Evolutionary conservation across 2,797 vertebrate genomes (phyloP), one percentile per base, ranked within the genome.

Genomic region (Leptoclinus maculatus): DNA sequence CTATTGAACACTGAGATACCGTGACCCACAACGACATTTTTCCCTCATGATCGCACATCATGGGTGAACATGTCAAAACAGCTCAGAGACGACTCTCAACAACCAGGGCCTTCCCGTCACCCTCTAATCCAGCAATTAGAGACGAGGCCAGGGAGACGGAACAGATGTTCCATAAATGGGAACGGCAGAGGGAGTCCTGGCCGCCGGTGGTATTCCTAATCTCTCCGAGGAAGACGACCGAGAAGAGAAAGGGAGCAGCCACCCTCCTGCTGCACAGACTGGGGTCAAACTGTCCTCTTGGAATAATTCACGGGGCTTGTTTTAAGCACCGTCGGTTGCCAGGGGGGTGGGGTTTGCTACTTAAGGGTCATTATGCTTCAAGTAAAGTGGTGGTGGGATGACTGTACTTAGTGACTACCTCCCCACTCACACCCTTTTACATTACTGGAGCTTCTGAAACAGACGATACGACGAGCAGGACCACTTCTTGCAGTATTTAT

Each of bases 151-250:
- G 80, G 25, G 91, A 88, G 83, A 89, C 45, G 87, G 83, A 92
- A 88, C 91, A 89, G 87, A 91, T 93, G 89, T 83, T 84, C 89
- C 91, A 86, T 92, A 91, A 91, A 91, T 91, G 89, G 90, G 82
- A 88, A 91, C 71, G 79, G 79, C 79, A 84, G 80, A 83, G 76
- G 83, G 67, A 87, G 76, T 76, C 84, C 86, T 83, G 86, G 82
- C 78, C 60, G 41, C 43, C 16, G 32, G 66, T 66, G 82, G 82
- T 84, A 67, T 81, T 87, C 86, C 72, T 87, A 82, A 88, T 89
- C 83, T 87, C 79, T 79, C 73, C 47, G 1, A 84, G 84, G 81
- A 85, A 64, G 77, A 88, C 21, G 65, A 66, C 36, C 25, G 23
- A 29, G 78, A 12, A 39, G 79, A 49, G 78, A 32, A 21, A 47